Evolutionary conservation across 2,888 invertebrate genomes (phyloP), one percentile per base, ranked within the genome.

Genomic region (Catocala fraxini): DNA sequence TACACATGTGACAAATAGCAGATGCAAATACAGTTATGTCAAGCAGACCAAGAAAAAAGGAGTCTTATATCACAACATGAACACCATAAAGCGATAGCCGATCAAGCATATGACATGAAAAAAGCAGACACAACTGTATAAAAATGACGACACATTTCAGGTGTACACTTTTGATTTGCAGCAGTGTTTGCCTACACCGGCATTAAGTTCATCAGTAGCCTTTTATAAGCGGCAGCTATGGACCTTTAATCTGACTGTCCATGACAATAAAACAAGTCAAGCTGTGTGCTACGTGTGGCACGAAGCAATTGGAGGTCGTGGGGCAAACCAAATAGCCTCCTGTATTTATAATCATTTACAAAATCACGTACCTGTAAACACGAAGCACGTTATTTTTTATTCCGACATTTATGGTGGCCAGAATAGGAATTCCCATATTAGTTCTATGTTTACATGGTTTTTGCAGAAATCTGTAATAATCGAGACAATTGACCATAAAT

Each of bases 151-250:
- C 25, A 25, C 25, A 25, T 25, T 25, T 1, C 25, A 25, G 25
- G 25, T 25, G 25, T 4, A 25, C 25, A 55, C 9, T 33, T 59
- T 59, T 34, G 59, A 59, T 39, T 53, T 59, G 6, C 48, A 53
- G n/a, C 59, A 55, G 39, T 55, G 54, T 39, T 54, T 59, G 42
- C 66, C 64, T 0, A 70, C 64, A 9, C 63, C 66, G n/a, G 57
- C 52, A 25, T 52, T 67, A 45, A 61, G 54, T 52, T 61, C 60
- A 4, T 51, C 46, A 33, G 55, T 60, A n/a, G 53, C 59, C 1
- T 71, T 68, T 66, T 69, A 71, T 12, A 66, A 69, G 53, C 42
- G 66, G n/a, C 71, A 71, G 41, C 51, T 71, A 10, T 66, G 71
- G 68, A 42, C 56, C 4, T 71, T 57, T 49, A 69, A 71, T 54